Conservation (phyloP, 1,140 invertebrate genomes). For the Halictus rubicundus region DNA sequence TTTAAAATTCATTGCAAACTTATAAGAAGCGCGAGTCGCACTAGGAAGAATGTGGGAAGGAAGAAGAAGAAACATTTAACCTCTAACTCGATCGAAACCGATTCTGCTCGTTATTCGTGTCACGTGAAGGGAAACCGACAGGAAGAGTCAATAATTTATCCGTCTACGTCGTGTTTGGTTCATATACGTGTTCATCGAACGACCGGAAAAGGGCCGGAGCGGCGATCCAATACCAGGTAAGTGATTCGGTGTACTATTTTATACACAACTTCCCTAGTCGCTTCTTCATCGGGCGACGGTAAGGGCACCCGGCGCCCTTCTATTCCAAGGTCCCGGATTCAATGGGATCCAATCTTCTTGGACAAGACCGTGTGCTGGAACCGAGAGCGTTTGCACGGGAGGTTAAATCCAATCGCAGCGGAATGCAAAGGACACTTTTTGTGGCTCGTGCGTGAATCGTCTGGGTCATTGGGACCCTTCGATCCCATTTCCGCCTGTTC, state of each 20-base stretch:
- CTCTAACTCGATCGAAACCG: neutral
- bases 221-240: conserved; percentile 53
- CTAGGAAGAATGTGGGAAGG: too few species aligned
- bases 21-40: neutral
- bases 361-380: conserved; percentile 47
- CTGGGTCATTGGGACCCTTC: neutral
- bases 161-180: neutral
- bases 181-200: conserved; percentile 4
- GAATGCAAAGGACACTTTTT: conserved; percentile 62
- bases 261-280: conserved; percentile 34
- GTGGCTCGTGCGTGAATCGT: conserved; percentile 25
- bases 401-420: conserved; percentile 59
- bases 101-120: neutral
- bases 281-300: conserved; percentile 31
- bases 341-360: conserved; percentile 65
- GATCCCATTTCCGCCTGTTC: conserved; percentile 12
- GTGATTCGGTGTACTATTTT: conserved; percentile 54
- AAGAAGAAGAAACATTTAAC: neutral
- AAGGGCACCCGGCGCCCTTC: conserved; percentile 12
- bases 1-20: neutral
- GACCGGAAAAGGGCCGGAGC: conserved; percentile 6
- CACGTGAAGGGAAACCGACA: neutral
- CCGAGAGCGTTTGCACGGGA: conserved; percentile 36
- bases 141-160: conserved; percentile 34
- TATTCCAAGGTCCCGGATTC: conserved; percentile 53